Evolutionary conservation across 2,888 invertebrate genomes (phyloP), one percentile per base, ranked within the genome.

Genomic region (Cantharis rufa): DNA sequence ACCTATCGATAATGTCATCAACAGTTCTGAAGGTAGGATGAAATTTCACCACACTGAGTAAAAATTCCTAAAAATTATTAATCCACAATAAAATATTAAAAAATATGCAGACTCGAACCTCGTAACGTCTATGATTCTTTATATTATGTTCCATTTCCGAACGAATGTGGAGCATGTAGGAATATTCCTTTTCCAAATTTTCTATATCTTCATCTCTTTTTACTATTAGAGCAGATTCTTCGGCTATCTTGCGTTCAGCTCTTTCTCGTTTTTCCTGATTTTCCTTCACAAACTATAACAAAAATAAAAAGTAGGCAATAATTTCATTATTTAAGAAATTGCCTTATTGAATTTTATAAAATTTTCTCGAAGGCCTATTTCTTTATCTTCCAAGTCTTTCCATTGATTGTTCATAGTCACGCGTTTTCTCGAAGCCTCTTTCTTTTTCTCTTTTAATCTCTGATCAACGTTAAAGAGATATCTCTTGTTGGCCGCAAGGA

Each of bases 251-350:
- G 10, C 89, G 88, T 68, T 90, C 89, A 0, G 92, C 92, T 10
- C 93, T 89, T 72, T 91, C 90, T 11, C 92, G 90, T 81, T 93
- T 93, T 81, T 92, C 92, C 79, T 90, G 89, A 83, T 93, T 93
- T 83, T 93, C 93, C 81, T 90, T 88, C 7, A 92, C 90, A 81
- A 92, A 92, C 91, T 91, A 74, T 18, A 18, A 18, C 18, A 32
- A 32, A 24, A 21, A 9, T 24, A 24, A 9, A 9, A 0, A 9
- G 21, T 0, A 24, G 1, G 21, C 1, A 24, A 24, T 24, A 9
- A 24, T 21, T 74, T 74, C 27, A 73, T 63, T 70, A 71, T 72
- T 15, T 70, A 4, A 63, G 64, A 28, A 32, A 68, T 15, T 77
- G 90, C 91, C 87, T 90, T 91, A 82, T 92, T 91, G 80, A 92